Evolutionary conservation across 2,888 invertebrate species (phyloP), one percentile per base, ranked within the genome.

Genomic region (Blastobasis adustella): DNA sequence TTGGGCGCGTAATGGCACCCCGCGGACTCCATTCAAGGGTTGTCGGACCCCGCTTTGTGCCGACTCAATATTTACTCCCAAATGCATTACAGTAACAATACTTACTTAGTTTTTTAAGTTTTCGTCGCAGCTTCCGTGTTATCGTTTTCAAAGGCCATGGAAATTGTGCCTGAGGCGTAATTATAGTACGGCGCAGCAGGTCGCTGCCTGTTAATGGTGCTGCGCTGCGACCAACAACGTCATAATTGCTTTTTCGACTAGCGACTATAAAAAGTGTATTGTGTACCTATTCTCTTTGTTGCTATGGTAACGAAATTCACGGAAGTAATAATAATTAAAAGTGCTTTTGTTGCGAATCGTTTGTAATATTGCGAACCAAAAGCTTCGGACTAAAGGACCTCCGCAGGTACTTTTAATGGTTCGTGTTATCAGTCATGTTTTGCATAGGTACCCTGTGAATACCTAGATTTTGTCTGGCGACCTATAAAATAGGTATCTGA

Each of bases 11-110:
- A 88, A 88, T 88, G 87, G 87, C 87, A 82, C 87, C 88, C 88
- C 77, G 86, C 65, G 82, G 86, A 75, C 81, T 71, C 62, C 73
- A 80, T 79, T 82, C 77, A 87, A 87, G 87, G 87, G 87, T 86
- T 87, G 82, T 69, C 74, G 82, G 79, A 68, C 66, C 77, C 73
- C 73, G 80, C 77, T 77, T 88, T 87, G 84, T 87, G 73, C 69
- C 73, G 76, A 68, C 81, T 83, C 87, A 87, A 88, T 88, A 85
- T 88, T 88, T 88, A 88, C 88, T 87, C 82, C 79, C 82, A 86
- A 88, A 85, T 79, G 82, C 81, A 88, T 88, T 88, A 88, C 71
- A 75, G 85, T 71, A 85, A 88, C 88, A 88, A 88, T 85, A 78
- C 81, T 79, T 74, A 79, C 81, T 80, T 78, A 77, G 82, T 87